Evolutionary conservation across 2,888 invertebrate genomes (phyloP).

Genomic region (Morpho achilles): DNA sequence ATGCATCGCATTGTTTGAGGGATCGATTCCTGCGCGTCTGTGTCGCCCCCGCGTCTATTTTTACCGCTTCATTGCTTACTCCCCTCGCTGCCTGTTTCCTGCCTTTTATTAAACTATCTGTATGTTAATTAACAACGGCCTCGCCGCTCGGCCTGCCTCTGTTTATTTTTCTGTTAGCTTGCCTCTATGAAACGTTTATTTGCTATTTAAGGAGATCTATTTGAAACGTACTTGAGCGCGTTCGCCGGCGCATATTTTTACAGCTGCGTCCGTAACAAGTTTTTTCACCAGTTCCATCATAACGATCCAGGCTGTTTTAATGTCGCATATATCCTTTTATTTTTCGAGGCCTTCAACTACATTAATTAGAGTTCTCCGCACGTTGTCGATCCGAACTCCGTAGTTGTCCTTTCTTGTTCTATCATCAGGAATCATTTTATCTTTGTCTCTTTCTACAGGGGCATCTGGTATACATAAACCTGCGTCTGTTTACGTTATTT

Average conservation of each 20-base stretch:
- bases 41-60: slow-evolving; percentile 73
- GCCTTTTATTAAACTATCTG: slow-evolving; percentile 78
- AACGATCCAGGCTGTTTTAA: slow-evolving; percentile 33
- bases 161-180: slow-evolving; percentile 69
- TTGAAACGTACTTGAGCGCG: slow-evolving; percentile 26
- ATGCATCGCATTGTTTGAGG: slow-evolving; percentile 64
- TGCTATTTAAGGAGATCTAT: slow-evolving; percentile 48
- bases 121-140: slow-evolving; percentile 78
- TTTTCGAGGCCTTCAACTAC: slow-evolving; percentile 67
- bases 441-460: slow-evolving; percentile 67
- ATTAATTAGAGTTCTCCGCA: slow-evolving; percentile 70
- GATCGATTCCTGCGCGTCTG: slow-evolving; percentile 68
- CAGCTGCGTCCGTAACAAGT: slow-evolving; percentile 37
- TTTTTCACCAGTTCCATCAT: slow-evolving; percentile 31
- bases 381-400: slow-evolving; percentile 65
- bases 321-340: slow-evolving; percentile 52
- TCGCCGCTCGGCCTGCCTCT: slow-evolving; percentile 52
- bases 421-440: slow-evolving; percentile 45
- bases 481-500: slow-evolving; percentile 69
- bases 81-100: slow-evolving; percentile 75
- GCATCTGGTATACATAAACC: slow-evolving; percentile 77
- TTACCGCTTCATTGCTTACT: slow-evolving; percentile 78
- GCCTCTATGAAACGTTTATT: slow-evolving; percentile 52
- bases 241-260: slow-evolving; percentile 29
- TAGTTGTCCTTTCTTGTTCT: slow-evolving; percentile 52